phyloP scores from a whole-genome alignment of 2,797 vertebrate species.

The Hemitrygon akajei region DNA sequence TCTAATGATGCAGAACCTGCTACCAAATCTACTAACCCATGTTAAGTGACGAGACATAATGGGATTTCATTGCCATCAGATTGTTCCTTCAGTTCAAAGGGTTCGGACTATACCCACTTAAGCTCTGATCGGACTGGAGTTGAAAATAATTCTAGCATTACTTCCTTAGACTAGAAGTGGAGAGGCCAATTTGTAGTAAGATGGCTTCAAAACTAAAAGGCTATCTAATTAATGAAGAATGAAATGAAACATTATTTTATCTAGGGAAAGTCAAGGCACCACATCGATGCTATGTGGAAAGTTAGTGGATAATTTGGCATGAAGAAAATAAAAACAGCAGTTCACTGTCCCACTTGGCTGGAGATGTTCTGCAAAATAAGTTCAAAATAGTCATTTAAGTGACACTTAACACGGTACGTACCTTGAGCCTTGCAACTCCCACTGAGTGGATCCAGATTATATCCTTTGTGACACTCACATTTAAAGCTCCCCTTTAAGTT shows the following conservation, averaged over 20 bases:
- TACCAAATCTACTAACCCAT: not conserved
- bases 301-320: not conserved
- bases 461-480: constrained; percentile 60
- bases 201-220: not conserved
- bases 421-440: constrained; percentile 60
- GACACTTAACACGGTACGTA: constrained; percentile 39
- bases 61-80: not conserved
- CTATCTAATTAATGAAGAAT: not conserved
- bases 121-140: not conserved
- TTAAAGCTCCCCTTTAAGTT: constrained; percentile 62
- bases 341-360: not conserved
- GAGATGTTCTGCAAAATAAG: not conserved
- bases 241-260: not conserved
- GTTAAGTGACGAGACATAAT: not conserved
- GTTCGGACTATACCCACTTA: not conserved
- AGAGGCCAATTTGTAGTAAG: not conserved
- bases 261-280: not conserved
- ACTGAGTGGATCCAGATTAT: constrained; percentile 55
- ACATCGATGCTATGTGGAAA: not conserved
- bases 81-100: no score
- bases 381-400: not conserved
- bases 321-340: not conserved
- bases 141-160: not conserved
- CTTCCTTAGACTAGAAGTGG: not conserved
- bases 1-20: not conserved